These are phyloP conservation scores for Phylloscopus whistleri DNA, from an alignment of 2,113 vertebrate species.

Conservation along the genomic window DNA sequence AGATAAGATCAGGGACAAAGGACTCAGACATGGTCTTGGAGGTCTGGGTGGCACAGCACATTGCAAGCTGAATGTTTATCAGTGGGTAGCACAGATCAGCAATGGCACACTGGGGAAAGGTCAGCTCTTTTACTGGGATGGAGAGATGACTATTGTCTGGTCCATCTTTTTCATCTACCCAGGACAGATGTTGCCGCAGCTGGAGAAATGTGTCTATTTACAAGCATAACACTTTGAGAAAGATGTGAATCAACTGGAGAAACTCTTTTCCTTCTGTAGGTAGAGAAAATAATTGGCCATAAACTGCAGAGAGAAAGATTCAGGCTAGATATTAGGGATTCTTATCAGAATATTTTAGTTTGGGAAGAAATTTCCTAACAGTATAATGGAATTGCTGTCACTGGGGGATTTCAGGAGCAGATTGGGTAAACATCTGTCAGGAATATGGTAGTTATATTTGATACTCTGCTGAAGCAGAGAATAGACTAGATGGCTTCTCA, in stretches of 20 bases:
- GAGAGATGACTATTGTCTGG: background rate
- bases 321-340: background rate
- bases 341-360: background rate
- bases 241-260: background rate
- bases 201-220: background rate
- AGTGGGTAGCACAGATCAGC: background rate
- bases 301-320: background rate
- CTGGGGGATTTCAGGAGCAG: slow-evolving; percentile 21
- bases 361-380: background rate
- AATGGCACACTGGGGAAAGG: background rate
- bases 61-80: background rate
- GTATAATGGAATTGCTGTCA: background rate
- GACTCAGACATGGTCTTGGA: background rate
- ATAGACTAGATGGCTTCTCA: slow-evolving; percentile 29
- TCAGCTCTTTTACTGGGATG: background rate
- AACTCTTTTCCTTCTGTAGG: background rate
- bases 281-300: background rate
- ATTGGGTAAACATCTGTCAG: slow-evolving; percentile 51
- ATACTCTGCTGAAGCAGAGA: slow-evolving; percentile 26
- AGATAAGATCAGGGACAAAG: background rate
- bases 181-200: background rate
- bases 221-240: background rate
- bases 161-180: background rate
- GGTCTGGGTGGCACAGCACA: background rate
- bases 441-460: slow-evolving; percentile 12